Evolutionary conservation across 2,888 invertebrate genomes (phyloP).

Genomic region (Schizaphis graminum): DNA sequence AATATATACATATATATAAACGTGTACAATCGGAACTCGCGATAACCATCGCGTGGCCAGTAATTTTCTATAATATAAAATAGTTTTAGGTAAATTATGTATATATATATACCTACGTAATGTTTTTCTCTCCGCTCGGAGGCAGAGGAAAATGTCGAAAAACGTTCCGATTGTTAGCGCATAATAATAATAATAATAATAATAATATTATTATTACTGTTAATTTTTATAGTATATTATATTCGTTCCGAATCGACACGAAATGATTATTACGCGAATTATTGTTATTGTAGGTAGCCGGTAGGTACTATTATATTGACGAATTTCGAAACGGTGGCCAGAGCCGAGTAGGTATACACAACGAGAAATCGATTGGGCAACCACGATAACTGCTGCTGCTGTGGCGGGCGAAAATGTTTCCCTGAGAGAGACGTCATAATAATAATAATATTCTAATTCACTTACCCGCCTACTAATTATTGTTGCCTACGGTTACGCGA

Average conservation of each 20-base stretch:
- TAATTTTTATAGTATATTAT: background rate
- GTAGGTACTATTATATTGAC: background rate
- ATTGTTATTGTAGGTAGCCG: background rate
- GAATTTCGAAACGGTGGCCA: background rate
- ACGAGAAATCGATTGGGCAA: constrained; percentile 7
- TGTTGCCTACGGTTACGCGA: constrained; percentile 1
- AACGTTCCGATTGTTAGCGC: background rate
- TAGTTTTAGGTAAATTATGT: background rate
- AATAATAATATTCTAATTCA: background rate
- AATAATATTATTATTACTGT: background rate
- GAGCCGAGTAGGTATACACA: background rate
- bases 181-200: background rate
- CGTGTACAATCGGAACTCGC: background rate
- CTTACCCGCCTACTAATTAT: background rate
- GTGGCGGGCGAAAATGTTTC: background rate
- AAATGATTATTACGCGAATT: background rate
- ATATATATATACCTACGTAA: background rate
- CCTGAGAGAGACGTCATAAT: background rate
- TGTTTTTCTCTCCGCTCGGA: background rate
- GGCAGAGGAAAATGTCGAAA: constrained; percentile 42
- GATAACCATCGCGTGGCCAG: constrained; percentile 1
- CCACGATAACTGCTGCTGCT: background rate
- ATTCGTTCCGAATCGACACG: background rate
- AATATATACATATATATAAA: background rate
- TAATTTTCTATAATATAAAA: background rate